Conservation (phyloP, 2,113 vertebrate species). For the Clarias macrocephalus region DNA sequence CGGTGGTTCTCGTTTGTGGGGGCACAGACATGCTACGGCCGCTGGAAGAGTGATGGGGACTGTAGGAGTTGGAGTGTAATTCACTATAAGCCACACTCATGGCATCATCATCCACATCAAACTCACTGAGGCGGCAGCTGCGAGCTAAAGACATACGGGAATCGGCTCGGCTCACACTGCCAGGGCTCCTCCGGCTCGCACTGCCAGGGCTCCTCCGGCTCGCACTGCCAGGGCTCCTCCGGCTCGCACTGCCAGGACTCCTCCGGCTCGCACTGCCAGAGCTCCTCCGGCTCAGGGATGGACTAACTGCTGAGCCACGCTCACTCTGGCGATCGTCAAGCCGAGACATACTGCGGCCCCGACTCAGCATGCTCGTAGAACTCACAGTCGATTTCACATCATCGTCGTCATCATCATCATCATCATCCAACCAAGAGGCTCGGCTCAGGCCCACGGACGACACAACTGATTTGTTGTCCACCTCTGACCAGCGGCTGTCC, state of each 20-base stretch:
- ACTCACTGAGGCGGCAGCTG: slow-evolving; percentile 80
- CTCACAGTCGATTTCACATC: slow-evolving; percentile 80
- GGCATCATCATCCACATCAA: slow-evolving; percentile 75
- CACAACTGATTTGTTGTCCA: slow-evolving; percentile 76
- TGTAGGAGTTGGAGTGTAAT: slow-evolving; percentile 67
- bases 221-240: slow-evolving; percentile 70
- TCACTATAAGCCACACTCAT: slow-evolving; percentile 75
- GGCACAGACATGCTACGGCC: slow-evolving; percentile 90
- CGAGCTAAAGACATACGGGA: slow-evolving; percentile 78
- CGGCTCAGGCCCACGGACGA: slow-evolving; percentile 74
- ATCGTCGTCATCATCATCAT: slow-evolving; percentile 75
- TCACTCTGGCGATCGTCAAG: slow-evolving; percentile 65
- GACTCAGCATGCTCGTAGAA: slow-evolving; percentile 72
- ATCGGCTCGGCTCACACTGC: slow-evolving; percentile 71
- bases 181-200: slow-evolving; percentile 68
- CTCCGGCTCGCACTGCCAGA: slow-evolving; percentile 66
- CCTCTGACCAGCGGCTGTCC: slow-evolving; percentile 83
- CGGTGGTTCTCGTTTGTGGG: slow-evolving; percentile 71
- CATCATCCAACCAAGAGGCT: slow-evolving; percentile 76
- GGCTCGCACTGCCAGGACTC: slow-evolving; percentile 67
- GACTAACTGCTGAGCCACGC: slow-evolving; percentile 63
- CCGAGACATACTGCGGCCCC: slow-evolving; percentile 70
- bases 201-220: slow-evolving; percentile 73
- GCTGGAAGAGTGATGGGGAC: slow-evolving; percentile 72
- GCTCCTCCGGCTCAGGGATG: slow-evolving; percentile 68